Conservation (phyloP, 2,888 invertebrate genomes). For the Microctonus hyperodae region DNA sequence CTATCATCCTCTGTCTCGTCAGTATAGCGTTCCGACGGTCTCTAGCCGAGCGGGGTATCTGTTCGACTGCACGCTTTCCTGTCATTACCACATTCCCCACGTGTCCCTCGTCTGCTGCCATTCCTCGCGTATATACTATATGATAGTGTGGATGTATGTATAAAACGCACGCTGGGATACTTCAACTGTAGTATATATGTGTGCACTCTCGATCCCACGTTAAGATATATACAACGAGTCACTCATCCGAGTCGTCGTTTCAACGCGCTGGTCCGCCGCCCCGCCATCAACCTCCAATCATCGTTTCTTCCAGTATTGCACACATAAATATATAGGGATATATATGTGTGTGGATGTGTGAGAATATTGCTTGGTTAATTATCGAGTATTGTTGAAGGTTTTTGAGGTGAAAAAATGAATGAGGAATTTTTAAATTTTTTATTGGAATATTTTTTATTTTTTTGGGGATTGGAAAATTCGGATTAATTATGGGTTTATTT, state of each 20-base stretch:
- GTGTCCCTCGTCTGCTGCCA: slow-evolving; percentile 39
- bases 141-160: not conserved
- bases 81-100: slow-evolving; percentile 55
- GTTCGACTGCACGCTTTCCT: slow-evolving; percentile 52
- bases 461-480: too few relatives aligned
- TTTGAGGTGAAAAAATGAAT: not conserved
- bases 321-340: not conserved
- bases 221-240: slow-evolving; percentile 25
- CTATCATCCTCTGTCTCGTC: slow-evolving; percentile 13
- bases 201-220: slow-evolving; percentile 28
- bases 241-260: slow-evolving; percentile 27
- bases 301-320: not conserved
- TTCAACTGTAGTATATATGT: not conserved
- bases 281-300: slow-evolving; percentile 8
- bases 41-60: slow-evolving; percentile 38
- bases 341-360: not conserved
- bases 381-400: not conserved
- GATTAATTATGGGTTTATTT: too few relatives aligned
- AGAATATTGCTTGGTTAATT: not conserved
- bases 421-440: too few relatives aligned
- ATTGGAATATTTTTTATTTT: too few relatives aligned
- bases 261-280: not conserved
- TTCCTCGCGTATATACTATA: slow-evolving; percentile 26
- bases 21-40: slow-evolving; percentile 9
- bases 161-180: not conserved